Conservation (phyloP, 2,113 vertebrate species). For the Colistium nudipinnis region DNA sequence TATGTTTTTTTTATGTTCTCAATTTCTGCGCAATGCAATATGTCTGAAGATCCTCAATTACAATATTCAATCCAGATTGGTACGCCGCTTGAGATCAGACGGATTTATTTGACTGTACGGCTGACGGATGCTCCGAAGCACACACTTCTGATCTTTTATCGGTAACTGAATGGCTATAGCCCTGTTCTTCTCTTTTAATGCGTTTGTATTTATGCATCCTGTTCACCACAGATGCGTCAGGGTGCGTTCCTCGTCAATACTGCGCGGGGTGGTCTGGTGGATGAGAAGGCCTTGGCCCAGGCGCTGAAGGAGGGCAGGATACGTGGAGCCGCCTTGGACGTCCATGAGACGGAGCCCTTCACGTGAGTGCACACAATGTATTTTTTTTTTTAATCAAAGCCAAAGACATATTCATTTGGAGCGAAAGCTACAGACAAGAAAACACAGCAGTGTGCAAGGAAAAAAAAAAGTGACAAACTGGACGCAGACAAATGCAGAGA, state of each 20-base stretch:
- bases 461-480: slow-evolving; percentile 6
- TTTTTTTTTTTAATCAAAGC: background rate
- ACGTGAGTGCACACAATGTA: slow-evolving; percentile 77
- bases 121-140: slow-evolving; percentile 4
- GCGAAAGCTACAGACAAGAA: background rate
- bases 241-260: slow-evolving; percentile 98
- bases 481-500: background rate
- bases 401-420: slow-evolving; percentile 1
- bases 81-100: slow-evolving; percentile 37
- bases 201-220: slow-evolving; percentile 23
- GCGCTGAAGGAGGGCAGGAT: slow-evolving; percentile 97
- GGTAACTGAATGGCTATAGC: background rate
- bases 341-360: slow-evolving; percentile 96
- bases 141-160: background rate
- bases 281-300: slow-evolving; percentile 96
- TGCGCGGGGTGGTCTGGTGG: slow-evolving; percentile 95
- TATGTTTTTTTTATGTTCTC: background rate
- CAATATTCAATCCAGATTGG: slow-evolving; percentile 32
- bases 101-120: slow-evolving; percentile 9
- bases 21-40: slow-evolving; percentile 9
- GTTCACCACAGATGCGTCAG: slow-evolving; percentile 89
- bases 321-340: slow-evolving; percentile 95
- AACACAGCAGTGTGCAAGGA: background rate
- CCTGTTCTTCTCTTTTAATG: background rate
- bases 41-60: slow-evolving; percentile 21